phyloP scores from a whole-genome alignment of 1,140 invertebrate species.

The Drosophila pseudoobscura region DNA sequence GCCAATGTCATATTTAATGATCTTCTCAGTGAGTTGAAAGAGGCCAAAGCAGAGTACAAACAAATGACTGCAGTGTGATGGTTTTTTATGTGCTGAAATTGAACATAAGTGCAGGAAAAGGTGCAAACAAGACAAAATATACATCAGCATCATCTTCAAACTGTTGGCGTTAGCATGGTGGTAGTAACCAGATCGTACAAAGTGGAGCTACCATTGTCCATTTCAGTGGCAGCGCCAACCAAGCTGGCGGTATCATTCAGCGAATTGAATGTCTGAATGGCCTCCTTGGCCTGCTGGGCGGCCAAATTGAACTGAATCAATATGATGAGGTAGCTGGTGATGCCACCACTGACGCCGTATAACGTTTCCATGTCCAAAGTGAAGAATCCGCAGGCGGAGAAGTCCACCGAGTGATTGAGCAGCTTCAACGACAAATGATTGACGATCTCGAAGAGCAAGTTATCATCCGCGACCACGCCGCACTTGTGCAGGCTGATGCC shows the following conservation, averaged over 20 bases:
- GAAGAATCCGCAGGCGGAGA: constrained; percentile 82
- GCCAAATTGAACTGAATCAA: constrained; percentile 83
- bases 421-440: constrained; percentile 82
- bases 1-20: constrained; percentile 53
- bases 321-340: constrained; percentile 82
- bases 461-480: constrained; percentile 78
- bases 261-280: constrained; percentile 64
- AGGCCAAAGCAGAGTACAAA: constrained; percentile 52
- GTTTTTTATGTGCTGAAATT: constrained; percentile 47
- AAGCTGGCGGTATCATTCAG: constrained; percentile 67
- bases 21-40: constrained; percentile 51
- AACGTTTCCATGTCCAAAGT: constrained; percentile 82
- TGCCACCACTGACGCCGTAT: constrained; percentile 81
- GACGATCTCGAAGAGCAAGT: constrained; percentile 80
- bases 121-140: constrained; percentile 2
- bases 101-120: constrained; percentile 21
- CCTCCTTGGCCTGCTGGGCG: constrained; percentile 79
- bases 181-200: constrained; percentile 48
- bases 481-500: constrained; percentile 81
- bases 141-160: constrained; percentile 17
- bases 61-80: constrained; percentile 47
- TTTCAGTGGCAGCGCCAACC: constrained; percentile 58
- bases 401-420: constrained; percentile 81
- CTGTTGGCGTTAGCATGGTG: constrained; percentile 56
- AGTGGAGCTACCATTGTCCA: constrained; percentile 50